Percentiles rank a stretch among this genome's conserved stretches.
These are phyloP conservation scores for Cygnus buccinator DNA, from an alignment of 2,113 vertebrate genomes.

Conservation along the genomic window DNA sequence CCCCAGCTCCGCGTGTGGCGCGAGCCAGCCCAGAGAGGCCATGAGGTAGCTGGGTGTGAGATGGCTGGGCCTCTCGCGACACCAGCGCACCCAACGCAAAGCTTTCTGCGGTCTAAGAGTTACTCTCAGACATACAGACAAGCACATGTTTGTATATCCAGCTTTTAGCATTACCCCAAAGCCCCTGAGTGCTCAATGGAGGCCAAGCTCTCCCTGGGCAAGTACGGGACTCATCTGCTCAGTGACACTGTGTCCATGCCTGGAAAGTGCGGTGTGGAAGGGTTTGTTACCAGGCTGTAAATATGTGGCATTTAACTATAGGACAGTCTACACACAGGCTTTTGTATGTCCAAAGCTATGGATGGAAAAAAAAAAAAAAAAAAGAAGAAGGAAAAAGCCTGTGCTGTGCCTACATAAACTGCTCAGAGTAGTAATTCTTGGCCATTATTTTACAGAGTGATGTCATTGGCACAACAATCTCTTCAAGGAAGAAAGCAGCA, in stretches of 20 bases:
- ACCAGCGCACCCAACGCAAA: neutral
- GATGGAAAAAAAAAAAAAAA: neutral
- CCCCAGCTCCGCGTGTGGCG: rapidly evolving
- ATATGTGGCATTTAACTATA: neutral
- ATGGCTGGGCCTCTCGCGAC: rapidly evolving
- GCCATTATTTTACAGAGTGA: neutral
- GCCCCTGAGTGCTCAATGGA: neutral
- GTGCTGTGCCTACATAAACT: neutral
- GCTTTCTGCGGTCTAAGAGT: neutral
- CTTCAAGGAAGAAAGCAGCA: neutral
- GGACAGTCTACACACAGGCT: neutral
- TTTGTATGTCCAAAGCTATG: neutral
- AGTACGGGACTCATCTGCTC: neutral
- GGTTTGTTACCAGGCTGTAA: neutral
- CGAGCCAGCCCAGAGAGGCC: rapidly evolving
- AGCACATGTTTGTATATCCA: rapidly evolving
- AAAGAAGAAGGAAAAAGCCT: neutral
- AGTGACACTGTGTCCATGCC: neutral
- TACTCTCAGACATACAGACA: neutral
- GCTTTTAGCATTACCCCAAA: rapidly evolving
- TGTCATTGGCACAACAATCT: neutral
- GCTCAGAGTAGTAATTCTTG: neutral
- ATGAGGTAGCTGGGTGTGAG: rapidly evolving
- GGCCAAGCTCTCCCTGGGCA: neutral
- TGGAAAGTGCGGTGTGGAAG: neutral